Evolutionary conservation across 2,113 vertebrate species (phyloP), one percentile per base, ranked within the genome.

Genomic region (Phalacrocorax pelagicus): DNA sequence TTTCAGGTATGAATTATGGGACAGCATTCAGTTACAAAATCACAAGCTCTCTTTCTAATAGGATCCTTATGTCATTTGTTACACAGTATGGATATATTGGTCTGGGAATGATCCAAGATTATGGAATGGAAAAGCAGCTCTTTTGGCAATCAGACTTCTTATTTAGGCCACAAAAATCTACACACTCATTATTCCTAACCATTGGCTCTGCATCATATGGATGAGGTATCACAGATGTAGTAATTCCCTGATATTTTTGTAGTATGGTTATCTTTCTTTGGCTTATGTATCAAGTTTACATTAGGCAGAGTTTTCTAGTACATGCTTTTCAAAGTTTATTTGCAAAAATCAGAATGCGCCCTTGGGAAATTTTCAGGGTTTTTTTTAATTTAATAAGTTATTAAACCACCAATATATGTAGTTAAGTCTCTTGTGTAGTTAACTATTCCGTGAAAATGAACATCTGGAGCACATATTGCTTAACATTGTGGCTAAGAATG

Each of bases 301-400:
- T 61, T 83, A 91, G 34, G 46, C 67, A 58, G 44, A 19, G 9
- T 32, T 91, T 92, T 82, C 71, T 86, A 80, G 30, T 69, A 85
- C 85, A 67, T 75, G 36, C 16, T 69, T 93, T 88, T 86, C 27
- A 46, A 34, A 86, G 11, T 74, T 86, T 78, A 42, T 75, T 58
- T 91, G 40, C 26, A 69, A 86, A 66, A 77, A 57, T 24, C 32
- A 65, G 23, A 90, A 77, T 40, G 9, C 5, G 30, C 4, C 15
- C 15, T 77, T 93, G 36, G 90, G 94, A 95, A 58, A 47, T 87
- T 91, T 78, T 54, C 8, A 3, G 63, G 42, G 65, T 70, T 92
- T 61, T 78, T 94, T 91, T 89, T 54, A 75, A 73, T 85, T 85
- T 86, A 86, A 58, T 90, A 91, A 94, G 32, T 81, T 71, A 80